phyloP scores from a whole-genome alignment of 2,797 vertebrate genomes.

The Labeo calbasu region DNA sequence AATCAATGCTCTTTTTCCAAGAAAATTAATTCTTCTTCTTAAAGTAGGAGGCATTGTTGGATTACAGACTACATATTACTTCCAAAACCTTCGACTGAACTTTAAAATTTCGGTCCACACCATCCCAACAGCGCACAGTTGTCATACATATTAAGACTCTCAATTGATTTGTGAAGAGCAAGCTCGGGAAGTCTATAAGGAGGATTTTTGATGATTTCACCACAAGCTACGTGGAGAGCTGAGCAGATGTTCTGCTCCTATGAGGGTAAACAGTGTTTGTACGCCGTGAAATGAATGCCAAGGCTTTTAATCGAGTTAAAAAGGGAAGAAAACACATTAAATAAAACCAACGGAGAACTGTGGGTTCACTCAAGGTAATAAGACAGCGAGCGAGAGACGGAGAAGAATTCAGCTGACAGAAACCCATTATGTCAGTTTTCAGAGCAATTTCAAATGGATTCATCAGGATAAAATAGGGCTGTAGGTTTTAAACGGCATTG shows the following conservation, averaged over 20 bases:
- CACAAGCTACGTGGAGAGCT: constrained; percentile 18
- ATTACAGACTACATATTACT: background rate
- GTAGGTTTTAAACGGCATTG: constrained; percentile 17
- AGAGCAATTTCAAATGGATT: constrained; percentile 44
- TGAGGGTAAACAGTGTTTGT: constrained; percentile 54
- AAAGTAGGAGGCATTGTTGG: background rate
- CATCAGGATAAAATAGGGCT: constrained; percentile 47
- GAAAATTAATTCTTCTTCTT: background rate
- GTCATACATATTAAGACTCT: constrained; percentile 31
- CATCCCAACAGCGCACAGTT: constrained; percentile 21
- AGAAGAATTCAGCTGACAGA: constrained; percentile 30
- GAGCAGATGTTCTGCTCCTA: constrained; percentile 46
- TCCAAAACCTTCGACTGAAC: constrained; percentile 4
- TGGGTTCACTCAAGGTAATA: constrained; percentile 41
- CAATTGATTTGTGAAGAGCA: constrained; percentile 49
- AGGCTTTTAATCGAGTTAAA: constrained; percentile 50
- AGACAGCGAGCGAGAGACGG: constrained; percentile 16
- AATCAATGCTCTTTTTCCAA: background rate
- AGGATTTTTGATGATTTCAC: constrained; percentile 48
- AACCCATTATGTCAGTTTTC: constrained; percentile 51
- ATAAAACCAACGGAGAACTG: constrained; percentile 42
- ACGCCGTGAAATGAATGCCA: constrained; percentile 53
- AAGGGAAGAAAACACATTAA: constrained; percentile 43
- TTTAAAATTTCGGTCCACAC: background rate
- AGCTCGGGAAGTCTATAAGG: constrained; percentile 34